These are phyloP conservation scores for Cephus nigrinus DNA, from an alignment of 2,888 invertebrate species.

Conservation along the genomic window DNA sequence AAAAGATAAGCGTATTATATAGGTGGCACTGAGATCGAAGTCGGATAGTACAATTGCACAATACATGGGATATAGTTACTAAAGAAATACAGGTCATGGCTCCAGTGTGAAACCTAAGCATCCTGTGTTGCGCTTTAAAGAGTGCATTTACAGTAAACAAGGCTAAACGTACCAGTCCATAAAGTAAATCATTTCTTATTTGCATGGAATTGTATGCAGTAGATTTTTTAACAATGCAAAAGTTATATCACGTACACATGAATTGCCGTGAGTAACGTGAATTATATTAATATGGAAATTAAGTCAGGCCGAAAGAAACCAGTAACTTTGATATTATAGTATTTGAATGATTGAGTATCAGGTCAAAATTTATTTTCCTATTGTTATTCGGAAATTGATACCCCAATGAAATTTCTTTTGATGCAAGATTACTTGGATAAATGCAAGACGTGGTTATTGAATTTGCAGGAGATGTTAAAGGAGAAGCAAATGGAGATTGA, in stretches of 20 bases:
- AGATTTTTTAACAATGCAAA: background rate
- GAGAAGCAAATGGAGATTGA: slow-evolving; percentile 97
- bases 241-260: background rate
- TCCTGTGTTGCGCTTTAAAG: background rate
- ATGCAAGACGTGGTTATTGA: background rate
- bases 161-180: background rate
- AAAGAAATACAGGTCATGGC: background rate
- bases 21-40: background rate
- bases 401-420: background rate
- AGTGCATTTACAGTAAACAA: background rate
- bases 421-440: background rate
- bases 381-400: no score
- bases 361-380: background rate
- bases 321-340: background rate
- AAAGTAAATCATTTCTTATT: background rate
- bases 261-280: background rate
- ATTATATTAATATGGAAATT: background rate
- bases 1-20: background rate
- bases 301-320: no score
- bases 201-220: background rate
- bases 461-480: slow-evolving; percentile 83
- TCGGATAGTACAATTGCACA: background rate
- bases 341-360: background rate
- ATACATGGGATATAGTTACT: background rate
- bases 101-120: background rate